Base-by-base conservation (phyloP, 2,113 vertebrate species). In the Pluvialis apricaria region DNA sequence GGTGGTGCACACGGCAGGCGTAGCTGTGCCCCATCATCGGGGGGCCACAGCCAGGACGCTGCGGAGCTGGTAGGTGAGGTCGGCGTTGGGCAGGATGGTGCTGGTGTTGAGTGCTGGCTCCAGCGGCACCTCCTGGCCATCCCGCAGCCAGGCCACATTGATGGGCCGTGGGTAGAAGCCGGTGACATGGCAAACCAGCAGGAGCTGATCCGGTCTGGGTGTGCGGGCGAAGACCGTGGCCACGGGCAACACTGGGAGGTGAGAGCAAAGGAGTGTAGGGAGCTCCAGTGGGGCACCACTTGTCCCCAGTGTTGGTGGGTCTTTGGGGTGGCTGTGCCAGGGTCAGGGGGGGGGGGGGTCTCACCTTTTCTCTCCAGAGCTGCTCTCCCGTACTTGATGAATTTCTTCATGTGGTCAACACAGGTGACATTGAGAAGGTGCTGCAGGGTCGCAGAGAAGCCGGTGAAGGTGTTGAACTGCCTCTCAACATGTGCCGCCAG, bases 211-310 rank as follows among this genome's bases (percentile, higher is more conserved):
- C 19, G 5, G 79, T 26, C 26, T 57, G 58, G 75, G 64, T 0
- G 10, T 71, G 84, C 10, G 69, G 84, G 88, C 4, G 0, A 77
- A 95, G 69, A 95, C 64, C 0, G 54, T 88, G 57, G 84, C 88
- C 65, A 77, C 19, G 1, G 94, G 94, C 3, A 5, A 15, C 90
- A 69, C 94, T 95, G 70, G 12, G 36, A 47, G 25, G 19, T 1
- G 4, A 82, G 13, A 75, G 16, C 29, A 32, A 44, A 55, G 20
- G 17, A 34, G 6, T 80, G 69, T 4, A 15, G 34, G 10, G 8
- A 62, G 32, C 2, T 15, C 9, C 0, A 0, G n/a, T 36, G n/a
- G 40, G 51, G 14, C 15, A 47, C 0, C 0, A 2, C 32, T 51
- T 58, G 44, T 8, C 57, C 40, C 36, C 60, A 17, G 13, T n/a